Evolutionary conservation across 2,888 invertebrate species (phyloP).

Genomic region (Drosophila greeni): DNA sequence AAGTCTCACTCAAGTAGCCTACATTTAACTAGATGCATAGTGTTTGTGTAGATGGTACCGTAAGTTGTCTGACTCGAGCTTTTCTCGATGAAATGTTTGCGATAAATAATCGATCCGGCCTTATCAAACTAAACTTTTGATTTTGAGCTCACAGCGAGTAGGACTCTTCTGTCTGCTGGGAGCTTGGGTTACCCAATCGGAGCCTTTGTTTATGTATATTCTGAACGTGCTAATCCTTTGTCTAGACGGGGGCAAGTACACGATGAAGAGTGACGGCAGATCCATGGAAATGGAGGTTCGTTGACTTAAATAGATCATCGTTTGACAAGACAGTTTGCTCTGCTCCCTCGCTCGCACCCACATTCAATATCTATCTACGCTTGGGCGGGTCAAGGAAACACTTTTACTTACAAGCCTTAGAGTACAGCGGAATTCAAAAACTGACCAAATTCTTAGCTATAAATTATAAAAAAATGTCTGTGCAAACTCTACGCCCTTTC

Average conservation of each 20-base stretch:
- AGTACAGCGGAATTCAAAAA: not conserved
- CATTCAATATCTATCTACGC: not conserved
- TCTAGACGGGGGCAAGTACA: slow-evolving; percentile 21
- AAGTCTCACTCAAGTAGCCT: slow-evolving; percentile 33
- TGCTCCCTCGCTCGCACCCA: slow-evolving; percentile 2
- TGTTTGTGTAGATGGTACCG: slow-evolving; percentile 35
- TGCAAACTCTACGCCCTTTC: slow-evolving; percentile 2
- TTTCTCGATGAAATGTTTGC: slow-evolving; percentile 17
- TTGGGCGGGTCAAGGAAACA: not conserved
- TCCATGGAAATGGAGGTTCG: slow-evolving; percentile 1
- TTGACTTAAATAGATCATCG: slow-evolving; percentile 18
- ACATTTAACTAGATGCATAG: slow-evolving; percentile 17
- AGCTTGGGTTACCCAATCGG: not conserved
- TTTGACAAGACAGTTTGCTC: slow-evolving; percentile 30
- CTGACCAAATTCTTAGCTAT: not conserved
- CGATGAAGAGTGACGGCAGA: slow-evolving; percentile 10
- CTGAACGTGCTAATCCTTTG: slow-evolving; percentile 1
- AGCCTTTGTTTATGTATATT: slow-evolving; percentile 2
- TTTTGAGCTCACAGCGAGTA: slow-evolving; percentile 1
- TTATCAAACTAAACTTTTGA: slow-evolving; percentile 8
- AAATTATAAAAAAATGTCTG: slow-evolving; percentile 1
- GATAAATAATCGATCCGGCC: slow-evolving; percentile 23
- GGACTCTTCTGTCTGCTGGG: too few relatives aligned
- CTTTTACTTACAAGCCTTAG: not conserved
- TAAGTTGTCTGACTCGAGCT: slow-evolving; percentile 48